Percentiles rank a stretch among this genome's conserved stretches.
Evolutionary conservation across 2,797 vertebrate genomes (phyloP).

Genomic region (Rhinatrema bivittatum): DNA sequence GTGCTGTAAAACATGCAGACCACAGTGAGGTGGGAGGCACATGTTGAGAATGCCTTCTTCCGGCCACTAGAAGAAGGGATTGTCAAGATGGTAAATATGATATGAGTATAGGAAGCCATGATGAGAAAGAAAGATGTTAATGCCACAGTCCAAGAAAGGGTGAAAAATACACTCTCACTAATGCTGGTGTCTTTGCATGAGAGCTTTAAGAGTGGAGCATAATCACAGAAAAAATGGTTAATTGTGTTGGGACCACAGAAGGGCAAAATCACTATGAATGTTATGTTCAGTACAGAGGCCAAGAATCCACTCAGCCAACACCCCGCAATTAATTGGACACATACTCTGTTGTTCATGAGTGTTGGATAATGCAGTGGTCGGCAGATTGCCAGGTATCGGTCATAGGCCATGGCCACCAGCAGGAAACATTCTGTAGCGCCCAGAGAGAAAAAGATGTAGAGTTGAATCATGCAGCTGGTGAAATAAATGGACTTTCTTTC

Average conservation of each 20-base stretch:
- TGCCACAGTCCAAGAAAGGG: neutral
- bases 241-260: too few species aligned
- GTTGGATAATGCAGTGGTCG: constrained; percentile 13
- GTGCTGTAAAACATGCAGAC: constrained; percentile 32
- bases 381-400: constrained; percentile 6
- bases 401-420: constrained; percentile 25
- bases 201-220: constrained; percentile 14
- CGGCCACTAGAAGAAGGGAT: constrained; percentile 21
- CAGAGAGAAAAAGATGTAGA: constrained; percentile 31
- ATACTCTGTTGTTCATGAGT: constrained; percentile 16
- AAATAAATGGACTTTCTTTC: constrained; percentile 6
- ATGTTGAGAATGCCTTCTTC: constrained; percentile 28
- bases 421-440: too few species aligned
- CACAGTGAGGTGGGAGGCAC: constrained; percentile 26
- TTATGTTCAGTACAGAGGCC: constrained; percentile 1
- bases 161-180: constrained; percentile 10
- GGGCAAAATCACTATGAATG: neutral
- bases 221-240: constrained; percentile 37
- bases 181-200: constrained; percentile 10
- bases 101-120: constrained; percentile 17
- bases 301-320: constrained; percentile 17
- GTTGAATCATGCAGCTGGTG: constrained; percentile 13
- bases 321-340: constrained; percentile 9
- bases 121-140: constrained; percentile 18
- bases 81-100: constrained; percentile 21